Evolutionary conservation across 2,113 vertebrate species (phyloP), one percentile per base, ranked within the genome.

Genomic region (Callochromis pleurospilus): DNA sequence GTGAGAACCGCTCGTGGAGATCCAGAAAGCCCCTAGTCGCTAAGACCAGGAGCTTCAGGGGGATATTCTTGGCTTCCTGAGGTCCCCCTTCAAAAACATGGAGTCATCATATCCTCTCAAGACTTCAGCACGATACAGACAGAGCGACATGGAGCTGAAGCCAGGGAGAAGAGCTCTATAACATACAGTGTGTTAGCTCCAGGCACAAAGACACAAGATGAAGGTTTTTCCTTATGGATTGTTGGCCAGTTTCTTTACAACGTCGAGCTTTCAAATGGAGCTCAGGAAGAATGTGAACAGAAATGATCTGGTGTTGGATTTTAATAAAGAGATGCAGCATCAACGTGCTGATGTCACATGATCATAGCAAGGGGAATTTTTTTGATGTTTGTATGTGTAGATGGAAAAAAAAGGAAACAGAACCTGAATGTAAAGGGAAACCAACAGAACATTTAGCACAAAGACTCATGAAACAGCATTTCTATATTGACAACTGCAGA

Each of bases 41-140:
- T 6, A 45, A 84, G 19, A 90, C 83, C 85, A 94, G 91, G 91
- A 94, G 91, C 91, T 83, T 95, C 82, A 96, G 62, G 92, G 89
- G 80, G 86, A 91, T 9, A 56, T 95, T 60, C 86, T 96, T 82
- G 86, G 93, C 86, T 96, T 95, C 87, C 83, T 96, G 84, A 92
- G 79, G 91, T 82, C 91, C 77, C 75, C 80, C 11, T 77, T 90
- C 75, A 91, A 84, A 84, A 91, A 95, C 62, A 81, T 62, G 85
- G 89, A 94, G 89, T 84, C 54, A 65, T 87, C 82, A 2, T 81
- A 21, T 55, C 73, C 85, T 85, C 49, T 90, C 19, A 62, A 82
- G 81, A 60, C 80, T n/a, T 79, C 29, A 19, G 13, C 21, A n/a
- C 6, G 3, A 51, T 42, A 45, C 38, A 45, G 38, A 26, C 68